Evolutionary conservation across 2,113 vertebrate species (phyloP), one percentile per base, ranked within the genome.

Genomic region (Podarcis raffonei): DNA sequence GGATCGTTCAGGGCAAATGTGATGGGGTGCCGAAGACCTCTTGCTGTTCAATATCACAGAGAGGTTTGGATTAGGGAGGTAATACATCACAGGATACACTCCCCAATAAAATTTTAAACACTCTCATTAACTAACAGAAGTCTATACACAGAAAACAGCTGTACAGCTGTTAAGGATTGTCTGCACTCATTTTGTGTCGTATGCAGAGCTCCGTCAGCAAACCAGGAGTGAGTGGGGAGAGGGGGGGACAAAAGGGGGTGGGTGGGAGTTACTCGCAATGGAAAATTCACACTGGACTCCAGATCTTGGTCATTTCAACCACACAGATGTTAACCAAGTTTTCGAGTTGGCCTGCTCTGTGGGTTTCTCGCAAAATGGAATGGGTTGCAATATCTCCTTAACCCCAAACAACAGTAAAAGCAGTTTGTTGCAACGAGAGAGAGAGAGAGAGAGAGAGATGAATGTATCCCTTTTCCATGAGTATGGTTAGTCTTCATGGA

Each of bases 31-130:
- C 93, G 92, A 83, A 93, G 94, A 93, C 18, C 85, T 81, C 85
- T 15, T 7, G 7, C 90, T 53, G 89, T 18, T 74, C 93, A 83
- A 30, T 80, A 81, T 89, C 93, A 89, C 92, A 85, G 5, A 12
- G 81, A 92, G 92, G 89, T 86, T 66, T 78, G 89, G 90, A 92
- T 93, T 90, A 94, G 92, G 92, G 78, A 89, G 89, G 90, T 59
- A 93, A 15, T 62, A 94, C 86, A 94, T 91, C 94, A 93, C 93
- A 93, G 93, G 94, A 95, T 89, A 89, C 81, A 65, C 90, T 87
- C 89, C 7, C 62, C 94, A 85, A 94, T 94, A 95, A 96, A 95
- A 92, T n/a, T 85, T 92, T 95, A 94, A 94, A 89, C 91, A 2
- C 87, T 71, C 95, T 95, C 93, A 91, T 95, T 95, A 95, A 92